Conservation (phyloP, 2,113 vertebrate genomes). For the Chloropsis hardwickii region DNA sequence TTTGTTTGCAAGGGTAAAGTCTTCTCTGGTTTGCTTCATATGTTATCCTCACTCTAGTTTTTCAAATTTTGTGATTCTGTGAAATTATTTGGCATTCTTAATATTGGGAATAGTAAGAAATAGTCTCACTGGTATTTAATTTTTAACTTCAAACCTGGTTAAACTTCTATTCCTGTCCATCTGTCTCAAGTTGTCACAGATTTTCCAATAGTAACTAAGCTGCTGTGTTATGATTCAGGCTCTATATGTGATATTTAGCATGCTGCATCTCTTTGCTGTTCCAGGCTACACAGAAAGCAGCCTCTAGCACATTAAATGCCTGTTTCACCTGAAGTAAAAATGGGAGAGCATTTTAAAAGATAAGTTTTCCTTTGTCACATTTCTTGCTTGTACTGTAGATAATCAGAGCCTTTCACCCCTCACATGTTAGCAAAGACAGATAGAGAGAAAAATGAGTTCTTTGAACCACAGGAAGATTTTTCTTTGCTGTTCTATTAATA, state of each 20-base stretch:
- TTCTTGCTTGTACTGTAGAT: conserved; percentile 23
- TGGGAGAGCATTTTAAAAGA: conserved; percentile 20
- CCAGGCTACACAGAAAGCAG: conserved; percentile 29
- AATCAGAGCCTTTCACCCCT: conserved; percentile 17
- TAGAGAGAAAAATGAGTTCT: conserved; percentile 13
- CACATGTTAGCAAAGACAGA: conserved; percentile 3
- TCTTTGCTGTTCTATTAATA: conserved; percentile 21
- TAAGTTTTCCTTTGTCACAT: conserved; percentile 30
- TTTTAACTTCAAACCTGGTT: conserved; percentile 9
- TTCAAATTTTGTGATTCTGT: neutral
- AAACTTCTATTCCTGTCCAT: neutral
- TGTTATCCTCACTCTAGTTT: neutral
- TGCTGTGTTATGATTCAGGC: neutral
- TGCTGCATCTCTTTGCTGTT: neutral
- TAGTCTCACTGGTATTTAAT: neutral
- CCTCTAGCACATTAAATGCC: conserved; percentile 14
- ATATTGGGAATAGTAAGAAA: neutral
- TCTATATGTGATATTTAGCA: neutral
- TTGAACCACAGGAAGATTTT: neutral
- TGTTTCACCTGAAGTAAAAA: conserved; percentile 39
- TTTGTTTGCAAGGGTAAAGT: conserved; percentile 18
- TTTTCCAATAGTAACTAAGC: neutral
- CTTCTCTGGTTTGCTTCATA: neutral
- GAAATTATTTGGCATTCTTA: neutral
- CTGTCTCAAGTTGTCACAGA: neutral